Percentiles rank a stretch among this genome's conserved stretches.
Conservation (phyloP, 2,113 vertebrate species). For the Felis chaus region DNA sequence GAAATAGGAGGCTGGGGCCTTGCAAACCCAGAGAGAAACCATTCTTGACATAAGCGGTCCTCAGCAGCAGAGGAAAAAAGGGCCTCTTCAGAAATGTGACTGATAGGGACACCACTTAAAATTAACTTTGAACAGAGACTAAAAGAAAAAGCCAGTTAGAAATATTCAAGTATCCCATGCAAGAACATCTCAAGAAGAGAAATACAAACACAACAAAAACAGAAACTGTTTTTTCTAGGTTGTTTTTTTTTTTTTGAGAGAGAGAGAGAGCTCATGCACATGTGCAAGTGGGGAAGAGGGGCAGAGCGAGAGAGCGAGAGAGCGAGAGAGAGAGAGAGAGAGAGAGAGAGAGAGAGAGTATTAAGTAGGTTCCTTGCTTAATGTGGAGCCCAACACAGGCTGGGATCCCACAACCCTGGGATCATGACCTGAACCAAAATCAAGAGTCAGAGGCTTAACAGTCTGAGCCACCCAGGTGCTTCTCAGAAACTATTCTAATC, state of each 20-base stretch:
- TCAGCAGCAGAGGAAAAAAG: neutral
- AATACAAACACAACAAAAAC: neutral
- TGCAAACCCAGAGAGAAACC: neutral
- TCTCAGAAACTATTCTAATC: neutral
- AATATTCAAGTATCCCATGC: neutral
- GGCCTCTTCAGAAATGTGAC: neutral
- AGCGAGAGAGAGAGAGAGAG: too few relatives aligned
- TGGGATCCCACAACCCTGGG: too few relatives aligned
- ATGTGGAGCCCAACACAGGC: too few relatives aligned
- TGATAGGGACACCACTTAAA: neutral
- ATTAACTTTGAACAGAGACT: neutral
- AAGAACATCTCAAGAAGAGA: neutral
- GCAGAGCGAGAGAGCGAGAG: too few relatives aligned
- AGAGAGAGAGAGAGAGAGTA: too few relatives aligned
- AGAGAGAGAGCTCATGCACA: too few relatives aligned
- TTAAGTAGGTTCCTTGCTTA: too few relatives aligned
- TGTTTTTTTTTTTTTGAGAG: too few relatives aligned
- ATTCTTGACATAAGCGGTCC: neutral
- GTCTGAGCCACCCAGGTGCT: too few relatives aligned
- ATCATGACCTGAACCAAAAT: too few relatives aligned
- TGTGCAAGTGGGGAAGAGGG: too few relatives aligned
- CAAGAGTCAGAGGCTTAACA: too few relatives aligned
- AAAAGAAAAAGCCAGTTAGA: neutral
- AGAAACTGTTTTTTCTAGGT: neutral
- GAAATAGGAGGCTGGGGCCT: neutral